Evolutionary conservation across 1,140 invertebrate genomes (phyloP).

Genomic region (Papilio polyxenes): DNA sequence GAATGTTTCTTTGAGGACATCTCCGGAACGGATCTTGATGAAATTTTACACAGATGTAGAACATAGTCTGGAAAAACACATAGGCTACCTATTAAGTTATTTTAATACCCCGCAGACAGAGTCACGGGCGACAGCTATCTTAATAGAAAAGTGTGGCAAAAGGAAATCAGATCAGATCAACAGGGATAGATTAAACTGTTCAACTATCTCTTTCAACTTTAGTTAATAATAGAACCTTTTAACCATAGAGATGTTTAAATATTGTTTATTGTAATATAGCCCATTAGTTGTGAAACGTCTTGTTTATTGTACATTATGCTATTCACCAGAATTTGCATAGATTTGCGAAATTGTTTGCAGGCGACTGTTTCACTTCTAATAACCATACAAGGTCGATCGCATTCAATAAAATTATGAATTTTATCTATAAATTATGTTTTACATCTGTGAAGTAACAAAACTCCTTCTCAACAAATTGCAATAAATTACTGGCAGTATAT

Average conservation of each 20-base stretch:
- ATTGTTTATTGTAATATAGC: background rate
- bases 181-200: too few relatives aligned
- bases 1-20: too few relatives aligned
- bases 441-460: background rate
- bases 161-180: too few relatives aligned
- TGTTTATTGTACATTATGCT: conserved; percentile 14
- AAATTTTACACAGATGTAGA: too few relatives aligned
- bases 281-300: background rate
- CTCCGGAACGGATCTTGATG: too few relatives aligned
- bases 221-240: background rate
- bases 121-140: too few relatives aligned
- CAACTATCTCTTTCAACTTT: too few relatives aligned
- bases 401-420: background rate
- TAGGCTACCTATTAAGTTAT: too few relatives aligned
- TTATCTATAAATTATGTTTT: background rate
- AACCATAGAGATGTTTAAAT: background rate
- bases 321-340: background rate
- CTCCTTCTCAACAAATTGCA: background rate
- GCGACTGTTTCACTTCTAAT: background rate
- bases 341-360: background rate
- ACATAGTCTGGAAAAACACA: too few relatives aligned
- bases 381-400: background rate
- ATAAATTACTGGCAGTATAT: too few relatives aligned
- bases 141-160: too few relatives aligned
- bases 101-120: too few relatives aligned